phyloP scores from a whole-genome alignment of 2,797 vertebrate genomes.

The Xenopus petersii region DNA sequence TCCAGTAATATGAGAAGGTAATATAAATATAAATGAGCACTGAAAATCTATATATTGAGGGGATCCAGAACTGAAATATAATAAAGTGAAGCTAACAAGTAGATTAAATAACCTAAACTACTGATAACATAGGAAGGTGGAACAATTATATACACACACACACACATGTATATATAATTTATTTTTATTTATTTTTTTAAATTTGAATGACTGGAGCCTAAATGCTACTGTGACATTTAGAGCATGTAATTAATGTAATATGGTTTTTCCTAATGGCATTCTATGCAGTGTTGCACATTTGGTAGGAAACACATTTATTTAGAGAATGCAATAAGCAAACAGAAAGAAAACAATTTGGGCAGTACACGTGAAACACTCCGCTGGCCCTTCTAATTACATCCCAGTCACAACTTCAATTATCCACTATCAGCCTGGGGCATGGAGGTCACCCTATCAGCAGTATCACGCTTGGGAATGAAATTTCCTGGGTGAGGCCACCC shows the following conservation, averaged over 20 bases:
- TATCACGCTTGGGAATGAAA: constrained; percentile 18
- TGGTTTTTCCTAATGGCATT: background rate
- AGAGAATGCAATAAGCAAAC: constrained; percentile 27
- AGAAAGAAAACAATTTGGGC: constrained; percentile 25
- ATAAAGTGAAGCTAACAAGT: no score
- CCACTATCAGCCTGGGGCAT: constrained; percentile 51
- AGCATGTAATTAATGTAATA: background rate
- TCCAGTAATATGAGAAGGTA: no score
- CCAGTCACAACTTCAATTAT: constrained; percentile 55
- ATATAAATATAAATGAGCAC: no score
- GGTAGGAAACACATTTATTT: constrained; percentile 38
- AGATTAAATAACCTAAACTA: no score
- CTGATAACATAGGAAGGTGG: no score
- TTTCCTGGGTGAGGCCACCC: constrained; percentile 38
- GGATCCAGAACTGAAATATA: no score
- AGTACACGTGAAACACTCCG: constrained; percentile 3
- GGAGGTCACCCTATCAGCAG: constrained; percentile 36
- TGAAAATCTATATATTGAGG: no score
- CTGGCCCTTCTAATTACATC: constrained; percentile 48
- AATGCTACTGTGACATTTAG: background rate
- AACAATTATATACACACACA: no score
- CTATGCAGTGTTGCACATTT: constrained; percentile 7
- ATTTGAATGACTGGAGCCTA: no score
- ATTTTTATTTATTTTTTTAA: no score
- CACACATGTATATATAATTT: no score